Base-by-base conservation (phyloP, 2,888 invertebrate genomes). In the Exephanes ischioxanthus region DNA sequence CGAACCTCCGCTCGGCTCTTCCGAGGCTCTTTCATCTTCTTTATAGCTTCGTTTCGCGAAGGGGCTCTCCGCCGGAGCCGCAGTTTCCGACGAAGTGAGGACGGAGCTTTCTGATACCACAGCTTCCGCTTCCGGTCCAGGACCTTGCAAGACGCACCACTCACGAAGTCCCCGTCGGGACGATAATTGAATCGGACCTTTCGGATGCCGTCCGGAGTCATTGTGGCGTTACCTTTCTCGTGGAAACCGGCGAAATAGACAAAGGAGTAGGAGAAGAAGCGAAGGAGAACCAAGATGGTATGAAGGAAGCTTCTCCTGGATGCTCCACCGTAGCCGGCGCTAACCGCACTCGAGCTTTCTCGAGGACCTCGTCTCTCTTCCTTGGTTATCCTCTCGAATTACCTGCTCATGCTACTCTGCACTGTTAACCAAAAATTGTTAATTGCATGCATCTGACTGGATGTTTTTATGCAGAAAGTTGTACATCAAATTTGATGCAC, bases 101-200 rank as follows among this genome's bases (percentile, higher is more conserved):
- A 83, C 53, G 67, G 73, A 63, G 76, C 80, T 83, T 63, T 80
- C 72, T 55, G 80, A 80, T 72, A 83, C 61, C 77, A 48, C n/a
- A 75, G 68, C 73, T 68, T 63, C 61, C 37, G 55, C 67, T 55
- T 89, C 94, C 41, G 51, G 90, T 95, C 87, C 91, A 95, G 87
- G 86, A 94, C 33, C 16, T 33, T 33, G 63, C n/a, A 7, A 7
- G 30, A 33, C 16, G 33, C 30, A 30, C 63, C 93, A 90, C 94
- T 94, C 89, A 94, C 67, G 37, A 19, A 30, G 61, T 73, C 72
- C 3, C 37, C 48, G 41, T 61, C 58, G 45, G 83, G 75, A 87
- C 84, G 86, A 88, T 88, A 88, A 90, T 90, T 90, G 87, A 88
- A 90, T 88, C 88, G 83, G 68, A 83, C 78, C 83, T 85, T 79